Percentiles rank a stretch among this genome's conserved stretches.
Evolutionary conservation across 2,888 invertebrate genomes (phyloP).

Genomic region (Orchestes rusci): DNA sequence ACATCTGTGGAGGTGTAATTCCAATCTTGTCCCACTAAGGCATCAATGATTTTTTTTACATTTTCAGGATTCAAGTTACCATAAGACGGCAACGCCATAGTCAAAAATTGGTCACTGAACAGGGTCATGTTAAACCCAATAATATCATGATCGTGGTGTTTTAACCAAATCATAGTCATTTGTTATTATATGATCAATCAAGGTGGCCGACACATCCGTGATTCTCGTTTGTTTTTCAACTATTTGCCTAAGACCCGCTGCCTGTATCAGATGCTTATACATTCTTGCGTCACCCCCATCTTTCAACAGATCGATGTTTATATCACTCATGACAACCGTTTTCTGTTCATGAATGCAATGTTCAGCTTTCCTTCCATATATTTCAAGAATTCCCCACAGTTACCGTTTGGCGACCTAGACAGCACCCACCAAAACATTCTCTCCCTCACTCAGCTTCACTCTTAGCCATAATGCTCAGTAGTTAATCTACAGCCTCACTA

Average conservation of each 20-base stretch:
- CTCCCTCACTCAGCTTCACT: not conserved
- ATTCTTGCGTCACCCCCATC: conserved; percentile 2
- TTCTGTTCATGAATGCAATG: too few relatives aligned
- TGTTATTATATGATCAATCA: conserved; percentile 10
- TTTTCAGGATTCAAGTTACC: too few relatives aligned
- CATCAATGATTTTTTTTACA: too few relatives aligned
- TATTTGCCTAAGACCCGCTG: conserved; percentile 3
- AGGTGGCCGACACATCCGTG: conserved; percentile 5
- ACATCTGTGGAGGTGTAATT: too few relatives aligned
- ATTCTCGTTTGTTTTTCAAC: conserved; percentile 9
- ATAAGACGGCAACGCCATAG: too few relatives aligned
- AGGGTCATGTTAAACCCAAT: not conserved
- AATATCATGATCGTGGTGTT: conserved; percentile 6
- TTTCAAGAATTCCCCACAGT: conserved; percentile 7
- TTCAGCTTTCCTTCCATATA: too few relatives aligned
- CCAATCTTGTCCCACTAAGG: too few relatives aligned
- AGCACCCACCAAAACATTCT: conserved; percentile 5
- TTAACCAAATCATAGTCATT: too few relatives aligned
- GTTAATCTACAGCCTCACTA: conserved; percentile 4
- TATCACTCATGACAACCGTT: too few relatives aligned
- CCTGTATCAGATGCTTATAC: not conserved
- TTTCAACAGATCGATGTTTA: too few relatives aligned
- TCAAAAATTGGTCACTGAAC: too few relatives aligned
- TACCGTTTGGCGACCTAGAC: conserved; percentile 5
- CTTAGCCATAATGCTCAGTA: conserved; percentile 6